These are phyloP conservation scores for Oophaga pumilio DNA, from an alignment of 2,113 vertebrate species.

Conservation along the genomic window DNA sequence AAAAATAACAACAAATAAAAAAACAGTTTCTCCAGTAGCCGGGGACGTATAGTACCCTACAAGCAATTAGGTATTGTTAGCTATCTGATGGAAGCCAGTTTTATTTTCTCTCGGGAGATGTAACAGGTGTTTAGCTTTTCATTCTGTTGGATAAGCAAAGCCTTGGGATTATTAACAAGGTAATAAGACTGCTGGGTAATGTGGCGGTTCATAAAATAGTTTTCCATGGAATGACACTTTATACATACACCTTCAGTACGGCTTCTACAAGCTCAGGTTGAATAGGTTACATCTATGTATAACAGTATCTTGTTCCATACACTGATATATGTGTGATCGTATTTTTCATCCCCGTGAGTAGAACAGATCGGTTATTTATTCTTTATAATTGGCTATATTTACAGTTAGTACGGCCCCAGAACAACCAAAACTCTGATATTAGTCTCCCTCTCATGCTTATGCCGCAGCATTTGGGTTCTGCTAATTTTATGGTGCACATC, in stretches of 20 bases:
- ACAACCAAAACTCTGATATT: too few species aligned
- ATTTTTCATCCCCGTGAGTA: neutral
- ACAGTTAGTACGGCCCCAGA: too few species aligned
- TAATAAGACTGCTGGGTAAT: neutral
- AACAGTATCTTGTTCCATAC: neutral
- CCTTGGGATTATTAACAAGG: conserved; percentile 46
- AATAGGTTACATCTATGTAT: neutral
- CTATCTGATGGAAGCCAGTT: neutral
- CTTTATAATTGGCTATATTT: too few species aligned
- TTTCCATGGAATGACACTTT: neutral
- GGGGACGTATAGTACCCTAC: neutral
- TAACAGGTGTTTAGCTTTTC: conserved; percentile 47
- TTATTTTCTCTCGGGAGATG: conserved; percentile 25
- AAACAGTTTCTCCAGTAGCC: neutral
- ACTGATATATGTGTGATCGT: neutral
- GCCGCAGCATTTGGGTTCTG: too few species aligned
- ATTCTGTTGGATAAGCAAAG: conserved; percentile 40
- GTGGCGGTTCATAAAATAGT: neutral
- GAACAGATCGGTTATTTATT: neutral
- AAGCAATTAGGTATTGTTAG: neutral
- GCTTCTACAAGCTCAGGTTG: neutral
- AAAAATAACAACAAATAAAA: neutral
- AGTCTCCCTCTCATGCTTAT: too few species aligned
- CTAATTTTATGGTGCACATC: too few species aligned
- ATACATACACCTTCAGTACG: neutral